Evolutionary conservation across 2,113 vertebrate genomes (phyloP), one percentile per base, ranked within the genome.

Genomic region (Corythaeola cristata): DNA sequence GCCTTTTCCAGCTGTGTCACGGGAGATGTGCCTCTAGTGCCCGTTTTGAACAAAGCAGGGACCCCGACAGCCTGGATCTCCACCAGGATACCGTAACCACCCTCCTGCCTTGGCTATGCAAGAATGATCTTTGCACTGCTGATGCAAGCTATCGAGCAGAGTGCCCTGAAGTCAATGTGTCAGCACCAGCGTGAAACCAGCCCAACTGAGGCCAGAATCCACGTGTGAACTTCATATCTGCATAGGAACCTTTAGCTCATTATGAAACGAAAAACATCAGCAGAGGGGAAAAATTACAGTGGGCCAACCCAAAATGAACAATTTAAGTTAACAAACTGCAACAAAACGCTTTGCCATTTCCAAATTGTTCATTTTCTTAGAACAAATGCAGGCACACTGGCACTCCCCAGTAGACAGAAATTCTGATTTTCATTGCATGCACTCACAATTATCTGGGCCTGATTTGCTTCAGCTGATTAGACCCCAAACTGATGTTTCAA

Each of bases 41-140:
- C 41, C 26, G 2, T 2, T 3, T 4, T 3, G 30, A 37, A 4
- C 27, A 18, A 8, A 24, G 60, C 5, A 3, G 28, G 59, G 23
- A 19, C 15, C 41, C 52, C 49, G 41, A 4, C 15, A 19, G 20
- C 21, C 72, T 0, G 10, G 22, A 19, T 35, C 37, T 17, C 37
- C 5, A 33, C 45, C 56, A 41, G 78, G n/a, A 26, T 3, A 6
- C 60, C 12, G 8, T 4, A 23, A 17, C 27, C 60, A 30, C 37
- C 37, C 63, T 72, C 49, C 64, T n/a, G 27, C 35, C 89, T 27
- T 9, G 24, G 33, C 53, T 13, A 3, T 1, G 27, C 2, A 2
- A 11, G 19, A 33, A 10, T 0, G 15, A 24, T 21, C 88, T 21
- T 11, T 5, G 21, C 18, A 5, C 2, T 8, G 8, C 73, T 27